Evolutionary conservation across 2,888 invertebrate genomes (phyloP).

Genomic region (Scaptodrosophila latifasciaeformis): DNA sequence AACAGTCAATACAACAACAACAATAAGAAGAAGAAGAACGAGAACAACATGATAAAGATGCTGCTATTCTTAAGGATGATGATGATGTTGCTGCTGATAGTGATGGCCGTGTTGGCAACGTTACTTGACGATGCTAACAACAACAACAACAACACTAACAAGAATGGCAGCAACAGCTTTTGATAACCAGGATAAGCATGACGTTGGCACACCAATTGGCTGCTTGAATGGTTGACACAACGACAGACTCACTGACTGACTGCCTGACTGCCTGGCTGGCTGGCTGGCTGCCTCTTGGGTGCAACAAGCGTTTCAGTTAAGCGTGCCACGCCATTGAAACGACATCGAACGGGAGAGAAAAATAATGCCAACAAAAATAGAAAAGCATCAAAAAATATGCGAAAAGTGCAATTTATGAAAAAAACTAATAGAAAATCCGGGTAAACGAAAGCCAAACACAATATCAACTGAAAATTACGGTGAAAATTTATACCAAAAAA

Average conservation of each 20-base stretch:
- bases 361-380: constrained; percentile 33
- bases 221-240: neutral
- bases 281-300: constrained; percentile 38
- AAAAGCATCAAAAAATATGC: constrained; percentile 44
- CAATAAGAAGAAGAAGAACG: no score
- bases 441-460: no score
- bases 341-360: constrained; percentile 18
- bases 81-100: constrained; percentile 8
- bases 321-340: constrained; percentile 54
- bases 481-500: no score
- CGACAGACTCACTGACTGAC: neutral
- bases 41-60: neutral
- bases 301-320: constrained; percentile 66
- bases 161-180: constrained; percentile 55
- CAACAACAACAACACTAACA: constrained; percentile 29
- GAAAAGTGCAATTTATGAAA: constrained; percentile 43
- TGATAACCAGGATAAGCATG: constrained; percentile 60
- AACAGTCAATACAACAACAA: constrained; percentile 10
- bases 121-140: constrained; percentile 3
- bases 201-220: constrained; percentile 53
- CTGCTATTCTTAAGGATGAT: neutral
- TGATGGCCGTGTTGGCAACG: constrained; percentile 31
- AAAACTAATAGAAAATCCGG: constrained; percentile 42
- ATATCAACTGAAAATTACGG: neutral
- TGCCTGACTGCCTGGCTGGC: no score